Conservation (phyloP, 2,797 vertebrate species). For the Acrocephalus scirpaceus region DNA sequence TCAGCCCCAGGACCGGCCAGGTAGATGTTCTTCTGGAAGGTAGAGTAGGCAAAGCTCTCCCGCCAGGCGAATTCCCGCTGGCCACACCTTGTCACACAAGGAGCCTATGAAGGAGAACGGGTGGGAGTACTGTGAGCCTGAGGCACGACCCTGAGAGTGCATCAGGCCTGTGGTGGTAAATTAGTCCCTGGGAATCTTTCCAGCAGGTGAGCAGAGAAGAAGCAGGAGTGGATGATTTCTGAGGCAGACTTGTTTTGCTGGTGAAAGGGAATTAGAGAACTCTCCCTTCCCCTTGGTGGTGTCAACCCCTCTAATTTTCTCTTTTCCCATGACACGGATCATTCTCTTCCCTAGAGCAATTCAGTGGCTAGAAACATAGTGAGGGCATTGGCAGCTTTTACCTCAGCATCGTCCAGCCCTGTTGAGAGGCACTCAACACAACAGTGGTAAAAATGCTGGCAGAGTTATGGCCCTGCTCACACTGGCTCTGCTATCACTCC, state of each 20-base stretch:
- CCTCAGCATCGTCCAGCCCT: conserved; percentile 19
- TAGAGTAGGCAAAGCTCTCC: not conserved
- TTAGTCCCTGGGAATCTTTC: not conserved
- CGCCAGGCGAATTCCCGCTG: not conserved
- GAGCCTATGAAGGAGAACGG: not conserved
- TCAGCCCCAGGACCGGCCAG: no score
- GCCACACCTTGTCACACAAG: not conserved
- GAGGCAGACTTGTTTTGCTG: not conserved
- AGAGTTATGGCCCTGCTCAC: not conserved
- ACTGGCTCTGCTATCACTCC: not conserved
- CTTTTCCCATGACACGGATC: not conserved
- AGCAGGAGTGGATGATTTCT: not conserved
- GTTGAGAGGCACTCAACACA: conserved; percentile 39
- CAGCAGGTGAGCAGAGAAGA: not conserved
- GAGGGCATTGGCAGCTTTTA: conserved; percentile 41
- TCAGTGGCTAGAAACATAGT: not conserved
- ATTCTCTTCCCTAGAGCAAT: conserved; percentile 13
- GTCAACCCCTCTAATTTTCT: conserved; percentile 24
- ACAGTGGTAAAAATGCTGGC: conserved; percentile 45
- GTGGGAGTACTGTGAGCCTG: not conserved
- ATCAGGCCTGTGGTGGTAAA: not conserved
- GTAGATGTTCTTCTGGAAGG: not conserved
- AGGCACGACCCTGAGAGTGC: not conserved
- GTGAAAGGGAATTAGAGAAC: not conserved
- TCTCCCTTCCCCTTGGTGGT: not conserved